Base-by-base conservation (phyloP, 92 coral and sea anemone genomes). In the Epizoanthus ramosus region DNA sequence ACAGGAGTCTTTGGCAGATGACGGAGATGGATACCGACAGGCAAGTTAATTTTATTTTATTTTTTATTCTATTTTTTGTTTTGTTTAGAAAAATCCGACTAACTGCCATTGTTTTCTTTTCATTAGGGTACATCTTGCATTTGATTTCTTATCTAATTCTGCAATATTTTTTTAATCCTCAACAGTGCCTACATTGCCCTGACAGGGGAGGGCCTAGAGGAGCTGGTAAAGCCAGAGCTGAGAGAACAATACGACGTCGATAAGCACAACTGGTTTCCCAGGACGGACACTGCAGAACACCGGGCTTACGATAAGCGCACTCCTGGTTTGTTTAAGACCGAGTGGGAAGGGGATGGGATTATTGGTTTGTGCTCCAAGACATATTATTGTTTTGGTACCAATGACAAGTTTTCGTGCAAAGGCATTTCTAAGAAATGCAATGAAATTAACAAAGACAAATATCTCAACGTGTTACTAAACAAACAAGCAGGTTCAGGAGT, bases 201-300 rank as follows among this genome's bases (percentile, higher is more conserved):
- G 3, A 12, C 79, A 2, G 70, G 81, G 23, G 86, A 83, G 57
- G 57, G 19, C 50, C 6, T 83, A 10, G 81, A 83, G 37, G 15
- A 12, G 0, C 15, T 83, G 8, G 53, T 71, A 6, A 50, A 25
- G 13, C 86, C 86, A 6, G 86, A n/a, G n/a, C n/a, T n/a, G n/a
- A n/a, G n/a, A n/a, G n/a, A n/a, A n/a, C n/a, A n/a, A n/a, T n/a
- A n/a, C 53, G 52, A 19, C 4, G 6, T 1, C 2, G 87, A 75
- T 60, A 84, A 84, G 60, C 3, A n/a, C 25, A 57, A 74, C 45
- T 84, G 84, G 87, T 84, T 84, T n/a, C 87, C 84, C 12, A 24
- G 84, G 0, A 74, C 56, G 1, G 84, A 84, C 45, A 74, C 74
- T 1, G 53, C 81, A 23, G 87, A 83, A 66, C 83, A 83, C 57